Percentiles rank a stretch among this genome's conserved stretches.
Evolutionary conservation across 2,113 vertebrate species (phyloP).

Genomic region (Chaetodon auriga): DNA sequence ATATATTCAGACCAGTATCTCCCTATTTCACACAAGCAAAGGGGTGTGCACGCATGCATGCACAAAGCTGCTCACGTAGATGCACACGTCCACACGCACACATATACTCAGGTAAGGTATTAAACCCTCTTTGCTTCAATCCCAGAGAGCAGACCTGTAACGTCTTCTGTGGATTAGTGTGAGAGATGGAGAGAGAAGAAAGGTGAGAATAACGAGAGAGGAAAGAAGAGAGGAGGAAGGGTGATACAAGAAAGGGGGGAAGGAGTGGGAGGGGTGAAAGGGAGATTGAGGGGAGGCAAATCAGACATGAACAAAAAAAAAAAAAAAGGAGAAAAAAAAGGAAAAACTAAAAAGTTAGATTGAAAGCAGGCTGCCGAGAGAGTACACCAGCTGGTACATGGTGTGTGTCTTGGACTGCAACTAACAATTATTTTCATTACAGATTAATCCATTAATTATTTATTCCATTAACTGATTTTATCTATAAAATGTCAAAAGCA

Average conservation of each 20-base stretch:
- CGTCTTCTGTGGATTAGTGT: slow-evolving; percentile 59
- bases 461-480: not conserved
- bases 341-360: not conserved
- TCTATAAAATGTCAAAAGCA: not conserved
- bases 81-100: slow-evolving; percentile 5
- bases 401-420: not conserved
- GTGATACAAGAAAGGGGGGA: not conserved
- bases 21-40: slow-evolving; percentile 65
- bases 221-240: not conserved
- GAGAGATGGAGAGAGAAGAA: slow-evolving; percentile 40
- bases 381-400: slow-evolving; percentile 4
- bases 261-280: not conserved
- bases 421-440: slow-evolving; percentile 5
- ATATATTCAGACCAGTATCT: slow-evolving; percentile 76
- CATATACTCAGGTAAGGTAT: slow-evolving; percentile 46
- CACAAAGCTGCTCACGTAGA: slow-evolving; percentile 42
- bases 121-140: slow-evolving; percentile 70
- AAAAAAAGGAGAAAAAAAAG: not conserved
- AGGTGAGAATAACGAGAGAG: slow-evolving; percentile 39
- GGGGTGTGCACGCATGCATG: slow-evolving; percentile 37
- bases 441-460: slow-evolving; percentile 14
- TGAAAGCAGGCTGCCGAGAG: slow-evolving; percentile 23
- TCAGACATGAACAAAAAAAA: slow-evolving; percentile 13
- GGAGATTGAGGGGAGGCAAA: slow-evolving; percentile 24
- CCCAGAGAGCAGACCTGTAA: slow-evolving; percentile 58